These are phyloP conservation scores for Crematogaster levior DNA, from an alignment of 2,888 invertebrate species.

Conservation along the genomic window DNA sequence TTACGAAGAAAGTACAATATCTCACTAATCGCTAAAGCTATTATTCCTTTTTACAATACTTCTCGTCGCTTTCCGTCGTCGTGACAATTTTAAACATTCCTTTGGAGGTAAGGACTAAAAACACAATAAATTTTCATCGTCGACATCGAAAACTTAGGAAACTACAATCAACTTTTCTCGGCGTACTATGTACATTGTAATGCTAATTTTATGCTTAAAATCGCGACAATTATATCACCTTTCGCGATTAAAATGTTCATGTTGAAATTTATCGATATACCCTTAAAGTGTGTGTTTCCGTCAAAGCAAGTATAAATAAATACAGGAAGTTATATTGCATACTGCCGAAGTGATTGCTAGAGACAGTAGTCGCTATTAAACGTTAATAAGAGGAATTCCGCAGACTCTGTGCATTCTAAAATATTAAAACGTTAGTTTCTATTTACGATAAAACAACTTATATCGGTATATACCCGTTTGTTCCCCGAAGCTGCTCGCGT, in stretches of 20 bases:
- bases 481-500: slow-evolving; percentile 13
- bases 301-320: slow-evolving; percentile 13
- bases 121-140: slow-evolving; percentile 42
- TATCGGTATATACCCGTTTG: slow-evolving; percentile 2
- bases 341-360: slow-evolving; percentile 1
- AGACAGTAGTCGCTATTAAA: slow-evolving; percentile 19
- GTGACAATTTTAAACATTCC: not conserved
- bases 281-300: not conserved
- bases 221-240: slow-evolving; percentile 18
- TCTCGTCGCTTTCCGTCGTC: slow-evolving; percentile 6
- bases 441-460: slow-evolving; percentile 29
- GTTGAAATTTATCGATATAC: not conserved
- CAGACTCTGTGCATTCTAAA: not conserved
- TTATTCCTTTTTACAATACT: slow-evolving; percentile 40
- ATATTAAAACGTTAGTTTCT: slow-evolving; percentile 20
- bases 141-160: slow-evolving; percentile 24
- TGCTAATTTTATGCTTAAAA: slow-evolving; percentile 1
- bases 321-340: not conserved
- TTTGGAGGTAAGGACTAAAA: slow-evolving; percentile 9
- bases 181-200: slow-evolving; percentile 10
- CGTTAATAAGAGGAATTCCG: not conserved
- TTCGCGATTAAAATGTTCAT: slow-evolving; percentile 4
- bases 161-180: not conserved
- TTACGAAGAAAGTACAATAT: slow-evolving; percentile 47
- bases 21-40: slow-evolving; percentile 44